phyloP scores from a whole-genome alignment of 2,113 vertebrate species.

The Phalacrocorax aristotelis region DNA sequence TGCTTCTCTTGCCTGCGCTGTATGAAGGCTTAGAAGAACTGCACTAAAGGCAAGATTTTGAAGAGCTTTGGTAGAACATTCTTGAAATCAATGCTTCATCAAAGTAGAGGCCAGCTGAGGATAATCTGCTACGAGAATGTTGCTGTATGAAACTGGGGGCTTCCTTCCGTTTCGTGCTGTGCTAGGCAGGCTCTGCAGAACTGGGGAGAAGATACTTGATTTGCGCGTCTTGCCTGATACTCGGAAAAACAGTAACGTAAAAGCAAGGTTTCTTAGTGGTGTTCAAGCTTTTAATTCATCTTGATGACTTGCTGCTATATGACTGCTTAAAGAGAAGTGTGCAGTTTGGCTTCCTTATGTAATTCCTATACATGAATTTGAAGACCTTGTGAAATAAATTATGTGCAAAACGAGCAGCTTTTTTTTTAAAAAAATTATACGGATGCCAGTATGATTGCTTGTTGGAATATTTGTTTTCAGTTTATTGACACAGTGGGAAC shows the following conservation, averaged over 20 bases:
- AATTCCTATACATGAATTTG: not conserved
- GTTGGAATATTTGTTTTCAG: not conserved
- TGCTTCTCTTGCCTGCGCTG: not conserved
- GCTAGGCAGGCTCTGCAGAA: too few relatives aligned
- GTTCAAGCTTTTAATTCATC: not conserved
- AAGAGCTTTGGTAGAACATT: not conserved
- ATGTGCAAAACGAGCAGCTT: not conserved
- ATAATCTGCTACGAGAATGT: rapidly evolving
- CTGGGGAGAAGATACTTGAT: not conserved
- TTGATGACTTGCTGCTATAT: not conserved
- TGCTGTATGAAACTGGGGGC: not conserved
- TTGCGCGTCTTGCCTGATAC: not conserved
- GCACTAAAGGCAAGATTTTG: not conserved
- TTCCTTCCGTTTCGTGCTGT: not conserved
- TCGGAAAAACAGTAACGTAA: not conserved
- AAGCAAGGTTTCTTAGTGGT: not conserved
- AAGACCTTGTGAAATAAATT: not conserved
- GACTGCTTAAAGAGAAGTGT: not conserved
- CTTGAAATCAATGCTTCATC: not conserved
- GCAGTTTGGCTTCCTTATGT: not conserved
- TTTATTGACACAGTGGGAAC: not conserved
- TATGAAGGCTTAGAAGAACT: not conserved
- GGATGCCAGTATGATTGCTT: not conserved
- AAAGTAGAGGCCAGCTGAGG: not conserved
- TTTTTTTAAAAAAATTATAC: not conserved